Conservation (phyloP, 2,797 vertebrate genomes). For the Lates japonicus region DNA sequence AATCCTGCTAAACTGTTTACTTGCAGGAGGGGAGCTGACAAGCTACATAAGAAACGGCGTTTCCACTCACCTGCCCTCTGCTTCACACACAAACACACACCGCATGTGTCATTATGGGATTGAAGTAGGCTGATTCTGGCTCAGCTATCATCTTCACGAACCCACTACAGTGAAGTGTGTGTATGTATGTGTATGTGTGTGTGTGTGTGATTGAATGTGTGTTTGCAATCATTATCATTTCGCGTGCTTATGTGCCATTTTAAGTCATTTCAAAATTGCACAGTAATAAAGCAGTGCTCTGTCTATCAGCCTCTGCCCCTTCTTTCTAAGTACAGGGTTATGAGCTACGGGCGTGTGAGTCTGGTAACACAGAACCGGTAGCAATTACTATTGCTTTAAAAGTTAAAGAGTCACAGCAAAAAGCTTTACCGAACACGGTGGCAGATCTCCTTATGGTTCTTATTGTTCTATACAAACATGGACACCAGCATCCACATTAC, state of each 20-base stretch:
- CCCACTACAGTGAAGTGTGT: conserved; percentile 68
- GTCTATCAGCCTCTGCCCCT: conserved; percentile 14
- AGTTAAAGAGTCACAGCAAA: not conserved
- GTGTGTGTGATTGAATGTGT: conserved; percentile 28
- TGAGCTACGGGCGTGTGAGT: conserved; percentile 15
- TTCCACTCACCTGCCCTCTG: conserved; percentile 52
- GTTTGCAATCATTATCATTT: conserved; percentile 36
- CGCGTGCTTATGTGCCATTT: conserved; percentile 60
- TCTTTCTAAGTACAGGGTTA: conserved; percentile 29
- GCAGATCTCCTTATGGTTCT: not conserved
- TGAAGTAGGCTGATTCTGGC: conserved; percentile 76
- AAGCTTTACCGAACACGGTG: not conserved
- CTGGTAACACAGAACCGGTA: conserved; percentile 13
- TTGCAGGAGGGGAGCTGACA: conserved; percentile 7
- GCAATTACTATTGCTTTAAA: conserved; percentile 1
- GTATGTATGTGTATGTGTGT: conserved; percentile 21
- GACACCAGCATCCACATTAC: not conserved
- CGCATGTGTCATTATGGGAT: conserved; percentile 51
- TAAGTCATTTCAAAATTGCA: conserved; percentile 62
- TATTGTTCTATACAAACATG: not conserved
- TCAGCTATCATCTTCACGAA: conserved; percentile 77
- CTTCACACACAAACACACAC: conserved; percentile 28
- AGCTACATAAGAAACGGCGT: conserved; percentile 66
- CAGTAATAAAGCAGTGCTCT: conserved; percentile 37
- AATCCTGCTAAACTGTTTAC: not conserved